Evolutionary conservation across 2,113 vertebrate genomes (phyloP).

Genomic region (Indri indri): DNA sequence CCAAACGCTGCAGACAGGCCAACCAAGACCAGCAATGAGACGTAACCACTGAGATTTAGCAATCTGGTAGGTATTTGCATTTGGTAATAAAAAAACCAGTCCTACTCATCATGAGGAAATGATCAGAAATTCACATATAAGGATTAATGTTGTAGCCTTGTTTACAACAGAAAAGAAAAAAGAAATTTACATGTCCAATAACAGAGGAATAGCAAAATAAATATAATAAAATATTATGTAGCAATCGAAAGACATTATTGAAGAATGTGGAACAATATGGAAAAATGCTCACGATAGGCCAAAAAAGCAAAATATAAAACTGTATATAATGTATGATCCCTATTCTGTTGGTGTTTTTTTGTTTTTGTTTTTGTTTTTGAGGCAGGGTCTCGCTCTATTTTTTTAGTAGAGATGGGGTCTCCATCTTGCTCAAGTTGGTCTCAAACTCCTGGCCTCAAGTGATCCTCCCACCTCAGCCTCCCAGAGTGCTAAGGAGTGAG

Average conservation of each 20-base stretch:
- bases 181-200: not conserved
- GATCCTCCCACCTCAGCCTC: too few relatives aligned
- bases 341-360: not conserved
- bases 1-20: not conserved
- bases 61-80: not conserved
- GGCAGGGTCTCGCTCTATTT: too few relatives aligned
- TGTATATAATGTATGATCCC: not conserved
- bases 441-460: too few relatives aligned
- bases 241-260: not conserved
- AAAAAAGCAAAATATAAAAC: not conserved
- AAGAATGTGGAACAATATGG: not conserved
- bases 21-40: not conserved
- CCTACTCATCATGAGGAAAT: not conserved
- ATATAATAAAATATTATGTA: not conserved
- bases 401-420: too few relatives aligned
- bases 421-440: too few relatives aligned
- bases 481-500: too few relatives aligned
- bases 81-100: not conserved
- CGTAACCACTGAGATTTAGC: not conserved
- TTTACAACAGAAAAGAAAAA: not conserved
- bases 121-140: not conserved
- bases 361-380: too few relatives aligned
- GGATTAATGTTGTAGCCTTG: not conserved
- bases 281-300: not conserved
- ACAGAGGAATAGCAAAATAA: not conserved